Conservation (phyloP, 1,140 invertebrate genomes). For the Bombyx mori region DNA sequence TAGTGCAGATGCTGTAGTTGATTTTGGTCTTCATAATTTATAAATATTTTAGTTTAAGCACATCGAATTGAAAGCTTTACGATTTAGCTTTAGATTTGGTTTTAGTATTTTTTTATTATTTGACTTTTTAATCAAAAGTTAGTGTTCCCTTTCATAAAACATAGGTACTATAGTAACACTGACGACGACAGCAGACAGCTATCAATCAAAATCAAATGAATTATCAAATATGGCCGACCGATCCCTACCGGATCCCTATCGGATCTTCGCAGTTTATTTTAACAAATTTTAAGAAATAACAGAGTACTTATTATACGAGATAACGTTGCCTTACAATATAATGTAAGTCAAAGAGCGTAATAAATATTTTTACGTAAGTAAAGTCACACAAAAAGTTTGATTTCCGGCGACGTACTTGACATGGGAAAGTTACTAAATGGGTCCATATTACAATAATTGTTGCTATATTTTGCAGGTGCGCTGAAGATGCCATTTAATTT, state of each 20-base stretch:
- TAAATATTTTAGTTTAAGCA: too few species aligned
- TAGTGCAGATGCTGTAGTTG: too few species aligned
- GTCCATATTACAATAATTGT: constrained; percentile 23
- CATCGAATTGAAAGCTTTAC: too few species aligned
- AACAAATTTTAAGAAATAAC: constrained; percentile 39
- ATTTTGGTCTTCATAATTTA: too few species aligned
- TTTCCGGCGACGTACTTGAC: constrained; percentile 43
- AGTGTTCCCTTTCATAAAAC: too few species aligned
- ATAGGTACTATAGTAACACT: neutral
- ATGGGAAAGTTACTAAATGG: constrained; percentile 34
- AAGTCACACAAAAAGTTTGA: constrained; percentile 16
- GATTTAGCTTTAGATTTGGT: too few species aligned
- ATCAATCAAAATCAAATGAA: constrained; percentile 33
- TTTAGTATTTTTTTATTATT: too few species aligned
- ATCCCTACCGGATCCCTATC: constrained; percentile 24
- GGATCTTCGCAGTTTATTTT: constrained; percentile 41
- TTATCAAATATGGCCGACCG: constrained; percentile 43
- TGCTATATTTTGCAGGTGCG: constrained; percentile 51
- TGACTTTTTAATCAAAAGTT: too few species aligned
- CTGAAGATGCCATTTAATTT: constrained; percentile 70
- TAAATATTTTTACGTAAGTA: constrained; percentile 55
- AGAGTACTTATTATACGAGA: constrained; percentile 30
- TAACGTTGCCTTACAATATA: constrained; percentile 49
- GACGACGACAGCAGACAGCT: constrained; percentile 16
- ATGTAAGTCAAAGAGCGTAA: constrained; percentile 59